Evolutionary conservation across 2,888 invertebrate species (phyloP).

Genomic region (Flabesymbios commensalis): DNA sequence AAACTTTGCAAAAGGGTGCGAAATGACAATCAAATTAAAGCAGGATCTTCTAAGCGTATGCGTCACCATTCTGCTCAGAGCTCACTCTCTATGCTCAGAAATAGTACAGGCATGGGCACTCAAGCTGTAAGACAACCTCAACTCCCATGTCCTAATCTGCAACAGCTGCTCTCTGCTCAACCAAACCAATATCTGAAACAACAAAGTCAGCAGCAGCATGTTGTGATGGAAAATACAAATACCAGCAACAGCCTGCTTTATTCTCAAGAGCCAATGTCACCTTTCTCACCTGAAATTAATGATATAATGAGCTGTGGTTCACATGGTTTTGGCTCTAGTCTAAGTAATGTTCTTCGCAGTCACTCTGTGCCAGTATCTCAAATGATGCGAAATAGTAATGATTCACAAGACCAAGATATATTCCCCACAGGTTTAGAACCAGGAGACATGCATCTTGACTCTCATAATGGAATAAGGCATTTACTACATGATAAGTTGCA

Average conservation of each 20-base stretch:
- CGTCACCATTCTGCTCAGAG: too few species aligned
- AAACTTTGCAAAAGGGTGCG: too few species aligned
- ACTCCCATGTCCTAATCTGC: too few species aligned
- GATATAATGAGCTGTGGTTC: background rate
- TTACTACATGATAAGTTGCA: background rate
- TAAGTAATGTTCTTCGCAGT: background rate
- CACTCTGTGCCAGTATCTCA: background rate
- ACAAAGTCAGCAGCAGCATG: background rate
- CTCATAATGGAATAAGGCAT: background rate
- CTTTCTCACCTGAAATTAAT: constrained; percentile 1
- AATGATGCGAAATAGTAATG: background rate
- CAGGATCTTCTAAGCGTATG: too few species aligned
- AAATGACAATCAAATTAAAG: too few species aligned
- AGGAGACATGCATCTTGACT: background rate
- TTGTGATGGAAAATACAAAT: constrained; percentile 6
- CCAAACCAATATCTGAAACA: background rate
- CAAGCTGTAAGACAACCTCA: too few species aligned
- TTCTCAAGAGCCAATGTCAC: constrained; percentile 1
- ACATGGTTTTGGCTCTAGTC: background rate
- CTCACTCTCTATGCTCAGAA: too few species aligned
- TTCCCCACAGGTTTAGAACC: background rate
- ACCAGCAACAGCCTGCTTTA: background rate
- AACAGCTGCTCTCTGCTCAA: constrained; percentile 32
- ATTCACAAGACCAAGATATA: background rate
- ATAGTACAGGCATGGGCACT: too few species aligned